Evolutionary conservation across 1,140 invertebrate genomes (phyloP).

Genomic region (Argopecten irradians): DNA sequence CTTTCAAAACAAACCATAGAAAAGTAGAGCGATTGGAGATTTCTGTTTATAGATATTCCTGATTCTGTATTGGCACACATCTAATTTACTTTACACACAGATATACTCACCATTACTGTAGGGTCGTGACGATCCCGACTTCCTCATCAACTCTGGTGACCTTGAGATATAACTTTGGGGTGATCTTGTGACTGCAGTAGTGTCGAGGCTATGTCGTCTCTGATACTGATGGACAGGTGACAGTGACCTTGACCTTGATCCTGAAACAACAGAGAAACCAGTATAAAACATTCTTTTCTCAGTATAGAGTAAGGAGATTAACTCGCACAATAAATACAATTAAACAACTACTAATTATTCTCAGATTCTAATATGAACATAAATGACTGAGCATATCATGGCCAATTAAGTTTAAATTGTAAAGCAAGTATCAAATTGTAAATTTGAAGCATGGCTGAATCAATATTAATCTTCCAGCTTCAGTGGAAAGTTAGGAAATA

Average conservation of each 20-base stretch:
- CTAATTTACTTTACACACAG: background rate
- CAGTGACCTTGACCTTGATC: slow-evolving; percentile 43
- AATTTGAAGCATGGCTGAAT: no score
- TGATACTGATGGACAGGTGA: slow-evolving; percentile 37
- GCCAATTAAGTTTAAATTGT: no score
- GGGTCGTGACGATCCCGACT: background rate
- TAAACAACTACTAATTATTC: no score
- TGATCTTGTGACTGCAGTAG: slow-evolving; percentile 19
- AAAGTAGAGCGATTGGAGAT: background rate
- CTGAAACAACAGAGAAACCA: slow-evolving; percentile 5
- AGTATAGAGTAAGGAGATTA: no score
- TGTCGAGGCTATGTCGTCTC: slow-evolving; percentile 42
- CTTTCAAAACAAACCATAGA: background rate
- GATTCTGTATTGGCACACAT: background rate
- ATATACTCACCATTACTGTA: background rate
- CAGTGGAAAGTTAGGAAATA: no score
- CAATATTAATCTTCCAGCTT: no score
- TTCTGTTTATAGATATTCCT: background rate
- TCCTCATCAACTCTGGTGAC: background rate
- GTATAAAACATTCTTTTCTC: background rate
- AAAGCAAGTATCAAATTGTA: no score
- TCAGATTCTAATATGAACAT: no score
- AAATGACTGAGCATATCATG: no score
- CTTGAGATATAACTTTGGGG: background rate
- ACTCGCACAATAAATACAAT: background rate